Evolutionary conservation across 2,113 vertebrate genomes (phyloP), one percentile per base, ranked within the genome.

Genomic region (Ptychochromis oligacanthus): DNA sequence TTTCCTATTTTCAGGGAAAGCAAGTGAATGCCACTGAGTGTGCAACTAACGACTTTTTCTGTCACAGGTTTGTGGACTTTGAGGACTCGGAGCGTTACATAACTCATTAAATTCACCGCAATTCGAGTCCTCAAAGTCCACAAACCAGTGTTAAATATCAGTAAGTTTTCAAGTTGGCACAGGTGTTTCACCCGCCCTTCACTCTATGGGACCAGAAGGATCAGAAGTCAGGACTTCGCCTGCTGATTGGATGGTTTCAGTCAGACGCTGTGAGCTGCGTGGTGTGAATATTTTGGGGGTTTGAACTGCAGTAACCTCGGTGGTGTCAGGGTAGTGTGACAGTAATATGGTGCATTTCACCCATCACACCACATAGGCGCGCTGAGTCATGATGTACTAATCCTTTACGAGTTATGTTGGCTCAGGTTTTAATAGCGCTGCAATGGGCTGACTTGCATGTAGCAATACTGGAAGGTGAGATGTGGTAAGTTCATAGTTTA

Each of bases 301-400:
- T 56, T 93, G 92, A 93, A 88, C 93, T 64, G 43, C 7, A 91
- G 85, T 93, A 88, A 93, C 92, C 91, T 59, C 31, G 13, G 10
- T 61, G 79, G 60, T 75, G 49, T 38, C 74, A 14, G 18, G 14
- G 49, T 79, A 82, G 75, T 81, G 83, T 79, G 83, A 82, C 59
- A 49, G 6, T 76, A 15, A 31, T 70, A 34, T 56, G 87, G 62
- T 86, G 83, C 86, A 75, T 67, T 78, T 8, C 76, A 18, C 65
- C 82, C 62, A 88, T 86, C 85, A 89, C 91, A 76, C 90, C 85
- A 90, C 82, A 17, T 34, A 5, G 2, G 38, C 7, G 1, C 1
- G 9, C 79, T 60, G 84, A 89, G 52, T 90, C 88, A 84, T 31
- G 24, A 15, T 38, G 49, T 4, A 7, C 75, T 13, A 22, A 52